A percentile compares a stretch with the other conserved stretches of the same genome.
Evolutionary conservation across 2,888 invertebrate genomes (phyloP).

Genomic region (Chloromyia formosa): DNA sequence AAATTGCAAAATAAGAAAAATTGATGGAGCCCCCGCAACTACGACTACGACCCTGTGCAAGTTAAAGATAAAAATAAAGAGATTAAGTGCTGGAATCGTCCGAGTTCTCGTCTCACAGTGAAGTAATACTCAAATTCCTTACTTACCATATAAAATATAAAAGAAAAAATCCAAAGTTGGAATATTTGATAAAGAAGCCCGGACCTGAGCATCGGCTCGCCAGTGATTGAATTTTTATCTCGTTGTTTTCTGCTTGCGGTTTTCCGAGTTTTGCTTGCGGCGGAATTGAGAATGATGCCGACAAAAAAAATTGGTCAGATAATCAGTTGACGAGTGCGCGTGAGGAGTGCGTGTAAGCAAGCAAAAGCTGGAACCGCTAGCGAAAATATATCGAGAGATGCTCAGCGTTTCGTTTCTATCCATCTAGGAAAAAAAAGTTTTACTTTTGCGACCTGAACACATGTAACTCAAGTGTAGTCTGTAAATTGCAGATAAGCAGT

Average conservation of each 20-base stretch:
- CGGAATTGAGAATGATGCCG: too few relatives aligned
- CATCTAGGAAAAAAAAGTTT: constrained; percentile 4
- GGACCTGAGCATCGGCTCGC: constrained; percentile 18
- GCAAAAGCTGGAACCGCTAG: constrained; percentile 14
- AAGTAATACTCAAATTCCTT: constrained; percentile 39
- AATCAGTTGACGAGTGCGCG: too few relatives aligned
- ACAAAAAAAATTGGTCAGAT: too few relatives aligned
- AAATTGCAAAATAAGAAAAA: constrained; percentile 31
- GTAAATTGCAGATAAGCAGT: constrained; percentile 40
- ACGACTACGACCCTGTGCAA: constrained; percentile 24
- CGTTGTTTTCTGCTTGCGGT: too few relatives aligned
- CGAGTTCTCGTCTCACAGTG: constrained; percentile 25
- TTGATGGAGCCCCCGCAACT: constrained; percentile 36
- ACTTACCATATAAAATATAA: constrained; percentile 20
- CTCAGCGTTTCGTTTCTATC: constrained; percentile 1
- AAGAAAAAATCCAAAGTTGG: not conserved
- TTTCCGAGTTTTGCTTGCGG: constrained; percentile 8
- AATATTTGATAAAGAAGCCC: not conserved
- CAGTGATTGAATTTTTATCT: too few relatives aligned
- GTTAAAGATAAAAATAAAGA: too few relatives aligned
- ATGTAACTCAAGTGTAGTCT: constrained; percentile 37
- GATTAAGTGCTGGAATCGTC: constrained; percentile 38
- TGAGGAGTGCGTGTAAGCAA: constrained; percentile 2
- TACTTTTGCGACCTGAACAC: not conserved
- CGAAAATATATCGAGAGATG: constrained; percentile 34